Conservation (phyloP, 2,888 invertebrate species). For the Arge pagana region DNA sequence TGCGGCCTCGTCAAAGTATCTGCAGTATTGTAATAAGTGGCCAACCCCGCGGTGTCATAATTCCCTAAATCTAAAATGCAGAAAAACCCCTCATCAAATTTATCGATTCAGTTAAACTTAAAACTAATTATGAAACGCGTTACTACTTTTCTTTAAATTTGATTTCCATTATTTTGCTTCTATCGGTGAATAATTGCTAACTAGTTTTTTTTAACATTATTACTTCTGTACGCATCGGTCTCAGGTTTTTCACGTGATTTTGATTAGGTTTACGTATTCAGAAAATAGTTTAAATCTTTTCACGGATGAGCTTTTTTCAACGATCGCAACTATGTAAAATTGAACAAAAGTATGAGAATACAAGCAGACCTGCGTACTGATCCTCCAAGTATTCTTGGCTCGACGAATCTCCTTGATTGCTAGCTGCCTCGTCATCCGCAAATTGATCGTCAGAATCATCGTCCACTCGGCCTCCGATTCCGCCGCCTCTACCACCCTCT, state of each 20-base stretch:
- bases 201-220: too few species aligned
- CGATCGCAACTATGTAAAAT: too few species aligned
- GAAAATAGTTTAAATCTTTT: too few species aligned
- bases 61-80: slow-evolving; percentile 56
- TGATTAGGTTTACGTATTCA: not conserved
- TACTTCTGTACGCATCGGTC: too few species aligned
- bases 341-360: slow-evolving; percentile 6
- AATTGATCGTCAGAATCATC: slow-evolving; percentile 64
- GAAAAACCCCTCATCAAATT: too few species aligned
- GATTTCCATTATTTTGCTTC: too few species aligned
- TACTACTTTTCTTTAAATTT: too few species aligned
- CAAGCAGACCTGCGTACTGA: slow-evolving; percentile 55
- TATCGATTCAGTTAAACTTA: too few species aligned
- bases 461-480: slow-evolving; percentile 50
- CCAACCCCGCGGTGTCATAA: slow-evolving; percentile 56
- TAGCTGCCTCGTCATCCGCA: slow-evolving; percentile 64
- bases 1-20: slow-evolving; percentile 54
- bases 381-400: slow-evolving; percentile 63
- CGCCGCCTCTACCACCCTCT: slow-evolving; percentile 63
- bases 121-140: too few species aligned
- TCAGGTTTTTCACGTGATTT: too few species aligned
- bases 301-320: too few species aligned
- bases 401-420: slow-evolving; percentile 61
- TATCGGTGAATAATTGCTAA: too few species aligned
- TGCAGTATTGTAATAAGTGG: slow-evolving; percentile 55